Evolutionary conservation across 1,140 invertebrate genomes (phyloP).

Genomic region (Gryllus bimaculatus): DNA sequence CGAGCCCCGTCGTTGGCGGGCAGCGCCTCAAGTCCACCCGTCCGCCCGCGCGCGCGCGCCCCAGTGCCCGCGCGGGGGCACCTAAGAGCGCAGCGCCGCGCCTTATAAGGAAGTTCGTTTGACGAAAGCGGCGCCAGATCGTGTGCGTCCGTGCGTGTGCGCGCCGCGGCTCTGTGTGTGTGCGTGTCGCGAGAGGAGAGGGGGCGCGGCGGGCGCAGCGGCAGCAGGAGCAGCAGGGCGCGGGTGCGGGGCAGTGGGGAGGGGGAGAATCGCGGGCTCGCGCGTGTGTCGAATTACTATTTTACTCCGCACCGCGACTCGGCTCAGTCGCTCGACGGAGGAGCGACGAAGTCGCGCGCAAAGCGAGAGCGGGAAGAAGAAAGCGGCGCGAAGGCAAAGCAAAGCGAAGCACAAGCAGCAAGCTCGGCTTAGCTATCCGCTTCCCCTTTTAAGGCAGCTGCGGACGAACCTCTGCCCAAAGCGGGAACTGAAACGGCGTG

Average conservation of each 20-base stretch:
- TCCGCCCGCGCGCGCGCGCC: not conserved
- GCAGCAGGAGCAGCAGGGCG: too few species aligned
- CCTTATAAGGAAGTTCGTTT: constrained; percentile 14
- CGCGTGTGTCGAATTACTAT: constrained; percentile 3
- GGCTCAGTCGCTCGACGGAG: too few species aligned
- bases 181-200: not conserved
- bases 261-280: not conserved
- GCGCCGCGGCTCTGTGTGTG: not conserved
- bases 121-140: not conserved
- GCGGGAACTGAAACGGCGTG: constrained; percentile 8
- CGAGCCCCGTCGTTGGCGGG: too few species aligned
- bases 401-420: not conserved
- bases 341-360: not conserved
- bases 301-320: not conserved
- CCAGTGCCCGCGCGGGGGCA: not conserved
- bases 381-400: not conserved
- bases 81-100: not conserved
- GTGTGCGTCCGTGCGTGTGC: not conserved
- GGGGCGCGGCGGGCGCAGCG: too few species aligned
- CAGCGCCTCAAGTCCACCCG: too few species aligned
- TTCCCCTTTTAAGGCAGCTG: constrained; percentile 17
- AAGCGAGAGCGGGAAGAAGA: not conserved
- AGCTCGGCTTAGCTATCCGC: not conserved
- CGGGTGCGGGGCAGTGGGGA: too few species aligned
- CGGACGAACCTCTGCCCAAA: constrained; percentile 10